A percentile compares a stretch with the other conserved stretches of the same genome.
These are phyloP conservation scores for Brachyistius frenatus DNA, from an alignment of 2,113 vertebrate species.

Conservation along the genomic window DNA sequence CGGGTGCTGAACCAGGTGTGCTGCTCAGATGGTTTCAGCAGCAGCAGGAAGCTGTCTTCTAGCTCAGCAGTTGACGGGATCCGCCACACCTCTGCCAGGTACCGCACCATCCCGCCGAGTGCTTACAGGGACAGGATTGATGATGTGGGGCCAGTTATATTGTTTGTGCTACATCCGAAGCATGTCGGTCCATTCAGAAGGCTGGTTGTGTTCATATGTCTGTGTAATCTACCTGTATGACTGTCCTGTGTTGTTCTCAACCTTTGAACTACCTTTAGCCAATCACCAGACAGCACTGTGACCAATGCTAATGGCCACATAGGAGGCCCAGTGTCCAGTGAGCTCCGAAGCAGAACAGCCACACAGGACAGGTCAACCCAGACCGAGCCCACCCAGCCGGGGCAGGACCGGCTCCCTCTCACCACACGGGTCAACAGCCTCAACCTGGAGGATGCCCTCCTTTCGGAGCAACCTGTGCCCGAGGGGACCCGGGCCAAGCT, in stretches of 20 bases:
- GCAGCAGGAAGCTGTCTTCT: conserved; percentile 68
- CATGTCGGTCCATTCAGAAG: background rate
- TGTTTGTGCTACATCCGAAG: background rate
- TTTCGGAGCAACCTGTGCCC: background rate
- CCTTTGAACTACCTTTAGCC: conserved; percentile 71
- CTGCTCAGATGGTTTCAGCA: conserved; percentile 68
- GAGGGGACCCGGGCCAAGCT: conserved; percentile 66
- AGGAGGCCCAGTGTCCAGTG: conserved; percentile 38
- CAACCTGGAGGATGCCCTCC: conserved; percentile 79
- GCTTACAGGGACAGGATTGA: background rate
- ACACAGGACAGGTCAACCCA: conserved; percentile 79
- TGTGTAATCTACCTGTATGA: conserved; percentile 36
- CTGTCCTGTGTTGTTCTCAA: conserved; percentile 51
- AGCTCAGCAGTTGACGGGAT: conserved; percentile 68
- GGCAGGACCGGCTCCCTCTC: conserved; percentile 45
- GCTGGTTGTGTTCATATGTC: conserved; percentile 25
- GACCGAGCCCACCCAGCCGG: conserved; percentile 67
- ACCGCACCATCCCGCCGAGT: background rate
- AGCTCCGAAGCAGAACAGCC: conserved; percentile 39
- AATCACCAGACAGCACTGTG: conserved; percentile 65
- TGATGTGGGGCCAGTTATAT: background rate
- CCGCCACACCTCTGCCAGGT: conserved; percentile 71
- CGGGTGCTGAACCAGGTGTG: conserved; percentile 75
- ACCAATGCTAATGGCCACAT: conserved; percentile 72
- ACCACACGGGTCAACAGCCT: conserved; percentile 67